Conservation (phyloP, 2,888 invertebrate genomes). For the Embidobia sp. region DNA sequence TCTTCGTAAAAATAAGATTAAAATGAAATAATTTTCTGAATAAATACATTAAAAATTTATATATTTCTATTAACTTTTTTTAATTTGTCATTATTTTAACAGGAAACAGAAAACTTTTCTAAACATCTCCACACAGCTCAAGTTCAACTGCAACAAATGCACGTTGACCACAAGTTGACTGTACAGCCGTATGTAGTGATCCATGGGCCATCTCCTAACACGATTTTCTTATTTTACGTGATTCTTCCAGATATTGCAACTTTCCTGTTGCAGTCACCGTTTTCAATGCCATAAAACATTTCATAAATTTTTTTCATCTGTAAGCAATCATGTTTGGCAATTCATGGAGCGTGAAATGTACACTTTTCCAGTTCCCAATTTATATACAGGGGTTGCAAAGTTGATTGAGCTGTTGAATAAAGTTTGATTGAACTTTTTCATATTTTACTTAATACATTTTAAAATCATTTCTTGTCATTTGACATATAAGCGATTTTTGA, state of each 20-base stretch:
- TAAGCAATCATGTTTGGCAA: constrained; percentile 53
- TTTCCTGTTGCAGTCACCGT: constrained; percentile 13
- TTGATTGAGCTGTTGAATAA: constrained; percentile 24
- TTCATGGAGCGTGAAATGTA: constrained; percentile 50
- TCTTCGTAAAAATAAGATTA: no score
- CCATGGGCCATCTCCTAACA: constrained; percentile 45
- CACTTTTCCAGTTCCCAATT: constrained; percentile 6
- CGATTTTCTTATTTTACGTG: constrained; percentile 43
- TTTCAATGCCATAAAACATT: constrained; percentile 51
- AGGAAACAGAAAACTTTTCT: constrained; percentile 38
- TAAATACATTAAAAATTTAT: neutral
- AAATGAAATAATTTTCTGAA: neutral
- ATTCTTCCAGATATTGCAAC: constrained; percentile 40
- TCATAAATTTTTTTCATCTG: constrained; percentile 20
- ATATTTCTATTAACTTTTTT: neutral
- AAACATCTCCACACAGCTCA: constrained; percentile 9
- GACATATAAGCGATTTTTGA: no score
- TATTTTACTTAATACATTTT: no score
- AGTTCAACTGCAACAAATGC: neutral
- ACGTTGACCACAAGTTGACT: constrained; percentile 36
- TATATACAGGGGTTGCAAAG: constrained; percentile 13
- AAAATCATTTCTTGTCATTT: no score
- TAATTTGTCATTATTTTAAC: constrained; percentile 16
- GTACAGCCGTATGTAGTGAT: constrained; percentile 51
- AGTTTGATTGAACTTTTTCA: constrained; percentile 6